A percentile compares a stretch with the other conserved stretches of the same genome.
These are phyloP conservation scores for Pituophis catenifer DNA, from an alignment of 2,113 vertebrate species.

Conservation along the genomic window DNA sequence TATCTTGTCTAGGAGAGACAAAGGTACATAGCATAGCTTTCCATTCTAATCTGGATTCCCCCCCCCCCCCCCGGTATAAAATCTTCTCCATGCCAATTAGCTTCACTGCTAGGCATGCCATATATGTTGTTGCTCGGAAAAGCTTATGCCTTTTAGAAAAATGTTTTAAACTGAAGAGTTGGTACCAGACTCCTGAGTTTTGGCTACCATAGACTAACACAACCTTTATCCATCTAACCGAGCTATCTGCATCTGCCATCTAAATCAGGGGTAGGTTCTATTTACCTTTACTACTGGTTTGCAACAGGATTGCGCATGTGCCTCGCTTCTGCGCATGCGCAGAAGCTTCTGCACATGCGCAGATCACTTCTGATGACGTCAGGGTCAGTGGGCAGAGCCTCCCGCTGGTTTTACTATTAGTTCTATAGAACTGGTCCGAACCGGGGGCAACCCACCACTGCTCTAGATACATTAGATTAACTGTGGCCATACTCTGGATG, in stretches of 20 bases:
- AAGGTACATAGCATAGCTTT: background rate
- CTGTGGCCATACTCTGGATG: background rate
- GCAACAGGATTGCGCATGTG: too few relatives aligned
- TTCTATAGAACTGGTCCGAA: too few relatives aligned
- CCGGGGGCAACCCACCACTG: too few relatives aligned
- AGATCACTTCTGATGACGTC: too few relatives aligned
- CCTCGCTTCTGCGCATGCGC: too few relatives aligned
- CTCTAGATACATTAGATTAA: background rate
- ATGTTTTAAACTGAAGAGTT: background rate
- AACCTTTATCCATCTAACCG: background rate
- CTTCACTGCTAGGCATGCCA: background rate
- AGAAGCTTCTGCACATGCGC: too few relatives aligned
- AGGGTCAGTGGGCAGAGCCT: too few relatives aligned
- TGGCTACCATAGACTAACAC: background rate
- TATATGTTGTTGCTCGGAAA: background rate
- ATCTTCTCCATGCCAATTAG: background rate
- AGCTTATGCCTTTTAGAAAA: background rate
- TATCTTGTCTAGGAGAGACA: background rate
- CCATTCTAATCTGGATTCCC: background rate
- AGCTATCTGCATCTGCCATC: background rate
- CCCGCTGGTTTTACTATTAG: too few relatives aligned
- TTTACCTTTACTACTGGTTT: too few relatives aligned
- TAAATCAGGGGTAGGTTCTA: background rate
- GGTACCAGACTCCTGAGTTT: background rate
- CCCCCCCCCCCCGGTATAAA: background rate